phyloP scores from a whole-genome alignment of 2,888 invertebrate species.

The Omphaloscelis lunosa region DNA sequence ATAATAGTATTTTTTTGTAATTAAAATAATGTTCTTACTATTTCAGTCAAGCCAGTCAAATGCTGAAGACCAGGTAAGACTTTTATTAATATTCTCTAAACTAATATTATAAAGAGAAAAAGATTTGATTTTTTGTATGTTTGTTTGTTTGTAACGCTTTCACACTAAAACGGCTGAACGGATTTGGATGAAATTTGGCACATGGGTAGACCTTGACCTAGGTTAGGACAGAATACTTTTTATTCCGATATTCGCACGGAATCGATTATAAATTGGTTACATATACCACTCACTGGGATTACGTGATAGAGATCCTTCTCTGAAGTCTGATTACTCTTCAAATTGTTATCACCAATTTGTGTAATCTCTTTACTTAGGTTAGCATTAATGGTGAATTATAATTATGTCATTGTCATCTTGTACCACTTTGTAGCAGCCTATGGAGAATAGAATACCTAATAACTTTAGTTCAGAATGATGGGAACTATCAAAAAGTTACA shows the following conservation, averaged over 20 bases:
- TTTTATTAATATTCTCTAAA: not conserved
- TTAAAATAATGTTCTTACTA: not conserved
- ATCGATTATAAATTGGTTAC: no score
- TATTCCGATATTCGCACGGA: no score
- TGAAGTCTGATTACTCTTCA: not conserved
- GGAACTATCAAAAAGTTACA: not conserved
- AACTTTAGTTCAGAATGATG: not conserved
- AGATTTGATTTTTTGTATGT: no score
- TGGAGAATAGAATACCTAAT: not conserved
- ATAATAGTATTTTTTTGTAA: not conserved
- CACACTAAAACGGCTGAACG: no score
- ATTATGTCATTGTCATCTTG: not conserved
- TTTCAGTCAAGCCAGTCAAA: constrained; percentile 31
- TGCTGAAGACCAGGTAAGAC: constrained; percentile 39
- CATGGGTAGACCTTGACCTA: no score
- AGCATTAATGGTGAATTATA: not conserved
- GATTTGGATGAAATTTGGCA: no score
- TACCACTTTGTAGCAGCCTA: not conserved
- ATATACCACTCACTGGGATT: not conserved
- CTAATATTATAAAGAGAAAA: no score
- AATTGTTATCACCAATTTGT: not conserved
- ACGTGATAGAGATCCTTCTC: not conserved
- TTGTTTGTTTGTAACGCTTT: no score
- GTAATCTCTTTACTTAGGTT: no score
- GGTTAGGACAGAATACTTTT: no score